Base-by-base conservation (phyloP, 37 sponge, comb jelly and placozoan species). In the Ephydatia muelleri region DNA sequence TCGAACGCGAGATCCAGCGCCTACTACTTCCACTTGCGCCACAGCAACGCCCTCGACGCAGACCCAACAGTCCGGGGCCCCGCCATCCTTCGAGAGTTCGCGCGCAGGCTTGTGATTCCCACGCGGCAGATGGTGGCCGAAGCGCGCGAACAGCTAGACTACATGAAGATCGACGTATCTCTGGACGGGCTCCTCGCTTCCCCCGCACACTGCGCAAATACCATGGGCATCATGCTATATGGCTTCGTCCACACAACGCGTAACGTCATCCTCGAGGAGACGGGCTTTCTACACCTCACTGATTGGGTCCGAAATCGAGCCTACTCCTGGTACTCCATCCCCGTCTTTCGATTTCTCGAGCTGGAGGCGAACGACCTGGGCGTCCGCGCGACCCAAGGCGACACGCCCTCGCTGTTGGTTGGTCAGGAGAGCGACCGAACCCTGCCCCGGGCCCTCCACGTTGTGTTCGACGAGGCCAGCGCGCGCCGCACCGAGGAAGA, bases 1-100 rank as follows among this genome's bases (percentile, higher is more conserved):
- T 67, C 80, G 4, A 80, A 80, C 64, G 80, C 80, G 26, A 66
- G 80, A 3, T 80, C 80, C 21, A 80, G 80, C 31, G 67, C 80
- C 6, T 80, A 80, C 37, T 67, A 35, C 21, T 67, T 67, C 14
- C 35, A 64, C 23, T 9, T 77, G 3, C 4, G 49, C 3, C 47
- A 77, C 47, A 43, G 77, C 77, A 77, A 38, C 12, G 47, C 77
- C 40, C 49, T 77, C 77, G 40, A 43, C 30, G 49, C 47, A 3
- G 77, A 77, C 77, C 25, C 29, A 4, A n/a, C 22, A 5, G 47
- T 77, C 29, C 25, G 77, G 4, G 49, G 49, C 12, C 77, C n/a
- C 25, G 23, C 30, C n/a, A 77, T 77, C 26, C 48, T 77, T 43
- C 40, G n/a, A 23, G 29, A 77, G 25, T 77, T 25, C 40, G 38